Base-by-base conservation (phyloP, 2,888 invertebrate genomes). In the Acleris holmiana region DNA sequence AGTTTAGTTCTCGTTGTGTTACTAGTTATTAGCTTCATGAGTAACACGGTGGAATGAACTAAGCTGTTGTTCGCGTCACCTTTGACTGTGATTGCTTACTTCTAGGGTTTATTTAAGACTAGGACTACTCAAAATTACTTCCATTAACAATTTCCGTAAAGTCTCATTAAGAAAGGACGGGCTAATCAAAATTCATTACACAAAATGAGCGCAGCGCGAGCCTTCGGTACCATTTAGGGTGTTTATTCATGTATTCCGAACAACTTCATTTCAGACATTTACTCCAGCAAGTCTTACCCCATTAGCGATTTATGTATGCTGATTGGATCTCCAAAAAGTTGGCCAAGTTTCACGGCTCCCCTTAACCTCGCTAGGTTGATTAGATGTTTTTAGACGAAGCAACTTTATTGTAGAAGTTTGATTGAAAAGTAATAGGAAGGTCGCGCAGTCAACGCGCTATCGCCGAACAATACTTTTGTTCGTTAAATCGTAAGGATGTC, bases 351-450 rank as follows among this genome's bases (percentile, higher is more conserved):
- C 72, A 66, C 56, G 58, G 68, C 71, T 65, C 68, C 73, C 69
- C 74, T 74, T 72, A 72, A 71, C 65, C 72, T 70, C 69, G 67
- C 71, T 68, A 69, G 71, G 68, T 78, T 85, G 85, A 85, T 85
- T 84, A 84, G 82, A 78, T 84, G 80, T 83, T 83, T 79, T 79
- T 76, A 79, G 77, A 75, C 68, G 72, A 65, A 73, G 73, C 74
- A 79, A 82, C 78, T 84, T 83, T 82, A 85, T 84, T 82, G 83
- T 80, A 74, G 73, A 85, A 85, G 78, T 87, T 85, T 84, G 85
- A 87, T 85, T 85, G 83, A 83, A 83, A 82, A 82, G 81, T 81
- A 80, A 84, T 81, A 77, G 64, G 76, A 75, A 75, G 78, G 75
- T 72, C 72, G 76, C 70, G 76, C 68, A 73, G 73, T 73, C 68